Percentiles rank a stretch among this genome's conserved stretches.
Evolutionary conservation across 2,113 vertebrate genomes (phyloP).

Genomic region (Lota lota): DNA sequence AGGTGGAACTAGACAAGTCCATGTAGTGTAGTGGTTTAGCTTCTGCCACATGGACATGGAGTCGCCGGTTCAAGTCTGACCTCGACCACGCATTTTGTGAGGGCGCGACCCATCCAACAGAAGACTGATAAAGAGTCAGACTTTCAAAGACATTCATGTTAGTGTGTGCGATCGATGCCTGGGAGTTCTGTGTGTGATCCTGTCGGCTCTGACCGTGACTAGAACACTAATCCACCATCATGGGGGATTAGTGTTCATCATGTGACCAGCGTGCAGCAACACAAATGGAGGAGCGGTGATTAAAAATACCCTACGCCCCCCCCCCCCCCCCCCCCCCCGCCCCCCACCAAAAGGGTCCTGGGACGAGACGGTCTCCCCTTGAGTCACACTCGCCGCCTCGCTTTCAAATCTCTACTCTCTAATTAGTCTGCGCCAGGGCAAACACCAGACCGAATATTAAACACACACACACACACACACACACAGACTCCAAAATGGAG

Average conservation of each 20-base stretch:
- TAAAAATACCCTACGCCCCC: slow-evolving; percentile 30
- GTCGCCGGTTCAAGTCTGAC: too few species aligned
- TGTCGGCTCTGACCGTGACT: slow-evolving; percentile 52
- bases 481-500: neutral
- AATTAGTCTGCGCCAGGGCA: slow-evolving; percentile 54
- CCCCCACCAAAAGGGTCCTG: slow-evolving; percentile 38
- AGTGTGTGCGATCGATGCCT: slow-evolving; percentile 16
- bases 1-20: too few species aligned
- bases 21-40: too few species aligned
- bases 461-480: too few species aligned
- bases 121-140: slow-evolving; percentile 7
- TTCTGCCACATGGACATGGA: too few species aligned
- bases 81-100: too few species aligned
- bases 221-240: slow-evolving; percentile 27
- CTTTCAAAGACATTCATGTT: neutral
- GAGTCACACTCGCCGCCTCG: slow-evolving; percentile 56
- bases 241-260: slow-evolving; percentile 56
- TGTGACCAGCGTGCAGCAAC: slow-evolving; percentile 55
- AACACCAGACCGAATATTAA: slow-evolving; percentile 16
- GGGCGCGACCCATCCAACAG: neutral
- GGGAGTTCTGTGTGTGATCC: slow-evolving; percentile 47
- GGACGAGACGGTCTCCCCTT: slow-evolving; percentile 51
- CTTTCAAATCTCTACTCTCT: slow-evolving; percentile 43
- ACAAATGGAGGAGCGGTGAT: slow-evolving; percentile 53
- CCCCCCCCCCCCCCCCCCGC: too few species aligned